These are phyloP conservation scores for Pterocles orientalis DNA, from an alignment of 2,113 vertebrate genomes.

Conservation along the genomic window DNA sequence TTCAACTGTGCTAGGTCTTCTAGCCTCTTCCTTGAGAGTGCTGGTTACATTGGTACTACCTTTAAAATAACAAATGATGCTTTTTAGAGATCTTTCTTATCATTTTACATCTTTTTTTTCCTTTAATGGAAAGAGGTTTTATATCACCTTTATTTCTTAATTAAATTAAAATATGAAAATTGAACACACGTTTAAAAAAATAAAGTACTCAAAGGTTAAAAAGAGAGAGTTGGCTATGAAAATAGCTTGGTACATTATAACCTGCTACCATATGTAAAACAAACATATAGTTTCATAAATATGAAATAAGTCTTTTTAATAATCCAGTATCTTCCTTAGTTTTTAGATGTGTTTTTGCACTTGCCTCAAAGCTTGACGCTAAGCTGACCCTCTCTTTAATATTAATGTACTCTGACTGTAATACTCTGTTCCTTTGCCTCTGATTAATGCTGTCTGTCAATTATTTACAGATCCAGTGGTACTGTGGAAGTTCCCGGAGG, in stretches of 20 bases:
- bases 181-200: neutral
- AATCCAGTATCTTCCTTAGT: constrained; percentile 39
- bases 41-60: neutral
- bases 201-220: neutral
- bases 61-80: neutral
- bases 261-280: neutral
- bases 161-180: neutral
- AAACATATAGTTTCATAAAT: constrained; percentile 28
- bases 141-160: neutral
- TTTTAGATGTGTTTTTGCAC: constrained; percentile 69
- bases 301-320: constrained; percentile 54
- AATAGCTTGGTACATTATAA: neutral
- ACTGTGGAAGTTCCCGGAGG: constrained; percentile 99
- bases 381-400: constrained; percentile 71
- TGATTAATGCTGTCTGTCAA: constrained; percentile 96
- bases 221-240: neutral
- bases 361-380: constrained; percentile 76
- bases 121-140: neutral
- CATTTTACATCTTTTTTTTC: neutral
- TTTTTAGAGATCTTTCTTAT: neutral
- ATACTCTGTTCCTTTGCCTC: constrained; percentile 85
- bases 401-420: constrained; percentile 68
- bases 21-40: neutral
- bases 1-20: neutral
- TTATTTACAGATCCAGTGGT: constrained; percentile 99